phyloP scores from a whole-genome alignment of 35 echinoderm and acorn worm genomes.

The Ophiothrix spiculata region DNA sequence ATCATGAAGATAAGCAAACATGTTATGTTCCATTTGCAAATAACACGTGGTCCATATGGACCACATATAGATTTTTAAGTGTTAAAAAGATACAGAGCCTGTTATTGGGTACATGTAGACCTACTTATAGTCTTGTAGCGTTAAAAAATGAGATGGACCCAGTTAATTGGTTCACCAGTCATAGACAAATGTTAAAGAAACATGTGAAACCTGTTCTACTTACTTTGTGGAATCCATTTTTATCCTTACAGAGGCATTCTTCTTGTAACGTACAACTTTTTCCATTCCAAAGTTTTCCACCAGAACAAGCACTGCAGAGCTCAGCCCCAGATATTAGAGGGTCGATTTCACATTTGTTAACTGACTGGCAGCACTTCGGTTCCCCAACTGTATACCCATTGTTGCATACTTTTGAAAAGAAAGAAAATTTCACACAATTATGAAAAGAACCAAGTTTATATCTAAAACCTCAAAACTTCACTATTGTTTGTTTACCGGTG shows the following conservation, averaged over 20 bases:
- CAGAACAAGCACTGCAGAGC: slow-evolving; percentile 8
- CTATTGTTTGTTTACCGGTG: neutral
- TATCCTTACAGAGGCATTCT: slow-evolving; percentile 8
- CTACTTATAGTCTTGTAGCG: too few species aligned
- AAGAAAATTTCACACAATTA: too few species aligned
- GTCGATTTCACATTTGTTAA: neutral
- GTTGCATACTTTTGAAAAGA: neutral
- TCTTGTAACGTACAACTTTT: too few species aligned
- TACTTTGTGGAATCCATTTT: neutral
- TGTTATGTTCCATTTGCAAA: neutral
- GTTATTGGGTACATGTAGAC: too few species aligned
- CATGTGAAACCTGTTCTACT: neutral
- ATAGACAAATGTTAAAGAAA: too few species aligned
- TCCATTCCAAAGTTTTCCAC: too few species aligned
- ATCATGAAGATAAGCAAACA: neutral
- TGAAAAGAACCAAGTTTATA: neutral
- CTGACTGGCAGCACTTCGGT: slow-evolving; percentile 15
- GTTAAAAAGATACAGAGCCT: neutral
- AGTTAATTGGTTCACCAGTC: too few species aligned
- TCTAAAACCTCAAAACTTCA: neutral
- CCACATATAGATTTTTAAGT: neutral
- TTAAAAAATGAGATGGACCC: too few species aligned
- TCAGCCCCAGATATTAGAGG: neutral
- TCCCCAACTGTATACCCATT: slow-evolving; percentile 20
- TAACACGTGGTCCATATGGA: neutral